Base-by-base conservation (phyloP, 2,888 invertebrate species). In the Leptinotarsa peninsularis region DNA sequence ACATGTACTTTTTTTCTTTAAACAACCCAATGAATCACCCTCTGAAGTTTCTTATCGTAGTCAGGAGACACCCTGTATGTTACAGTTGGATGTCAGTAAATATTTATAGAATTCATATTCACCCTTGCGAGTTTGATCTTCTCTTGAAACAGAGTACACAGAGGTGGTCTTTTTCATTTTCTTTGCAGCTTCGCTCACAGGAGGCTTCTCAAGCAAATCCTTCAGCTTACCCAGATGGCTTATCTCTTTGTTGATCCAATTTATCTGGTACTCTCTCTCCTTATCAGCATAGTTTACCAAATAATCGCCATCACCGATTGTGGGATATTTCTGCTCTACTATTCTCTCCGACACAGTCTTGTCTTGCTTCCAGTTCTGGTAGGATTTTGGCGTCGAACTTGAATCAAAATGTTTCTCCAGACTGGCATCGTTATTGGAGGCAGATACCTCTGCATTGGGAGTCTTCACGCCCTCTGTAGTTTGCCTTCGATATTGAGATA, bases 171-270 rank as follows among this genome's bases (percentile, higher is more conserved):
- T 85, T 70, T 83, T 82, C 18, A 75, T 33, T 63, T 75, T 76
- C 67, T 68, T 71, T 23, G 49, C 49, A 33, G 23, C 2, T 15
- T 71, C 70, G 54, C 52, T 66, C 27, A 14, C 33, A 54, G 27
- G 69, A 4, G 75, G 72, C 43, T 82, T 84, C 80, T 88, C 86
- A 18, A 89, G 80, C 49, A 88, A 85, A 80, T 86, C 84, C 84
- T 90, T 91, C 18, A 92, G 84, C 81, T 90, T 90, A 33, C 87
- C 89, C 33, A 92, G 85, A 82, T 92, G 91, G 58, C 88, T 87
- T 18, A 92, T 91, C 84, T 91, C 91, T 78, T 89, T 90, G 60
- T 90, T 90, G 54, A 92, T 91, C 91, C 91, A 91, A 27, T 89
- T 85, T 18, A 92, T 82, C 79, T 92, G 91, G 81, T 90, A 90